phyloP scores from a whole-genome alignment of 2,888 invertebrate genomes.

The Frankliniella fusca region DNA sequence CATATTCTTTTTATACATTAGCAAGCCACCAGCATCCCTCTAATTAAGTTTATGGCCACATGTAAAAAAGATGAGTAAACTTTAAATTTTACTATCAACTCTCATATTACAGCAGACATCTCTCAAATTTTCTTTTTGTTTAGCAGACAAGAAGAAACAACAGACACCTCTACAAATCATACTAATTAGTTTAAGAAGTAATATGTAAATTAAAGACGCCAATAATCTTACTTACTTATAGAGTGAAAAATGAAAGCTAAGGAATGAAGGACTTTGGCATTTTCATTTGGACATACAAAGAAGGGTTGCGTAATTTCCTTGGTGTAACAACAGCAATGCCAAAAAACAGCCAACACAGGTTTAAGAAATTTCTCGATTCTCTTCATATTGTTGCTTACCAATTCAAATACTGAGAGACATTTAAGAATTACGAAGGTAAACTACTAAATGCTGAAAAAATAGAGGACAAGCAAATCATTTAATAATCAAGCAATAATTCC shows the following conservation, averaged over 20 bases:
- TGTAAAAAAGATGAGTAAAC: neutral
- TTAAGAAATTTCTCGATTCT: neutral
- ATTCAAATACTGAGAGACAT: neutral
- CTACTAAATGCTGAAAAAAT: neutral
- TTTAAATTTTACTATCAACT: neutral
- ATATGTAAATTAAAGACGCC: neutral
- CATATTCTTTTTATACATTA: no score
- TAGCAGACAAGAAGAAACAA: neutral
- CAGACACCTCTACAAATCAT: neutral
- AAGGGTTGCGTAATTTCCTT: neutral
- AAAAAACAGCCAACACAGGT: neutral
- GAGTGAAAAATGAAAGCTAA: slow-evolving; percentile 13
- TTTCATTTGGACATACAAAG: slow-evolving; percentile 16
- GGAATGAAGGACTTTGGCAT: slow-evolving; percentile 22
- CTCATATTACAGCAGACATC: neutral
- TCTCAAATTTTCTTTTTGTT: neutral
- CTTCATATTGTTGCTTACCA: neutral
- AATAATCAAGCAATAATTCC: neutral
- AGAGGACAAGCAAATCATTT: neutral
- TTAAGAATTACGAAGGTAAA: neutral
- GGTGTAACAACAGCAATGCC: neutral
- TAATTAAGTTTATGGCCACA: slow-evolving; percentile 1
- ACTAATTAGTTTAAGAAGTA: neutral
- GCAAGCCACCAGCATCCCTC: neutral
- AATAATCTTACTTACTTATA: slow-evolving; percentile 3